A percentile compares a stretch with the other conserved stretches of the same genome.
These are phyloP conservation scores for Panagrolaimus sp. DNA, from an alignment of 1,140 invertebrate genomes.

Conservation along the genomic window DNA sequence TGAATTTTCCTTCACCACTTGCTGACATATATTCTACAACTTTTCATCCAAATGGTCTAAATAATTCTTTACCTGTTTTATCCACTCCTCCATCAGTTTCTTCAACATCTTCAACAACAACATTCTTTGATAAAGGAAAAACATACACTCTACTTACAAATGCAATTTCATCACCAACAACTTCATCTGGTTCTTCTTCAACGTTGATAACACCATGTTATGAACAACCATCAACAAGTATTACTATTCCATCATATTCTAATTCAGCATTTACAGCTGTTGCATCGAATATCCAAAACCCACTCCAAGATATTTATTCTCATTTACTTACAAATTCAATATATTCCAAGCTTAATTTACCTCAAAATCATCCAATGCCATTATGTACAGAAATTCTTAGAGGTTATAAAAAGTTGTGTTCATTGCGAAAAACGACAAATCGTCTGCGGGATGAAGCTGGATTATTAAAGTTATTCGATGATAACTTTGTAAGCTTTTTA, in stretches of 20 bases:
- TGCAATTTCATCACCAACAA: background rate
- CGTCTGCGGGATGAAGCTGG: background rate
- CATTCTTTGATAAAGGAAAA: slow-evolving; percentile 11
- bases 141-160: background rate
- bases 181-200: background rate
- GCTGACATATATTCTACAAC: background rate
- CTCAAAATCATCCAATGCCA: background rate
- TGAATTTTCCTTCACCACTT: background rate
- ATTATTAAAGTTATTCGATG: background rate
- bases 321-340: background rate
- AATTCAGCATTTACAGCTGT: background rate
- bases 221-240: no score
- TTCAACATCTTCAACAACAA: background rate
- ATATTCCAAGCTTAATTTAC: background rate
- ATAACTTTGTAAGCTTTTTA: background rate
- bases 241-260: background rate
- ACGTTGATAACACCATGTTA: background rate
- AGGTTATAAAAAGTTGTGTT: slow-evolving; percentile 5
- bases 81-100: background rate
- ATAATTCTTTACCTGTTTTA: background rate
- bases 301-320: background rate
- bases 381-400: background rate
- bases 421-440: background rate
- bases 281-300: background rate
- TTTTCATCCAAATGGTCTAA: background rate